Conservation (phyloP, 92 coral and sea anemone genomes). For the Zoanthus gigantus region DNA sequence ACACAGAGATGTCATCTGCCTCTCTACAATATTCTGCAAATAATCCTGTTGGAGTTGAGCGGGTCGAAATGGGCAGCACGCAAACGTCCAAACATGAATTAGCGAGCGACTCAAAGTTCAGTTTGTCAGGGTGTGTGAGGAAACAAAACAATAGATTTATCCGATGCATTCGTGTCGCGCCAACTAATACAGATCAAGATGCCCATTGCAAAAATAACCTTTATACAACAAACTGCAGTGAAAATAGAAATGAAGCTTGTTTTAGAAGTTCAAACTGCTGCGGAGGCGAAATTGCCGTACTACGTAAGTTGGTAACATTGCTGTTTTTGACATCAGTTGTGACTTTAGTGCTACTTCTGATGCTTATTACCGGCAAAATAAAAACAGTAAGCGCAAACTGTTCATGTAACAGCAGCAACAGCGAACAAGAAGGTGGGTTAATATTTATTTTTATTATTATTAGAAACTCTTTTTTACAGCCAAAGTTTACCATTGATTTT, state of each 20-base stretch:
- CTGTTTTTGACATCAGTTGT: slow-evolving; percentile 12
- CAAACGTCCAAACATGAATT: neutral
- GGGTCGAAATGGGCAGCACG: neutral
- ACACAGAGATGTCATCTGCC: slow-evolving; percentile 9
- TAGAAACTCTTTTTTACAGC: too few relatives aligned
- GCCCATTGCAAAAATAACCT: neutral
- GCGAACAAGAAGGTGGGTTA: slow-evolving; percentile 21
- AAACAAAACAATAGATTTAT: slow-evolving; percentile 1
- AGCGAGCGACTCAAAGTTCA: neutral
- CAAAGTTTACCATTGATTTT: too few relatives aligned
- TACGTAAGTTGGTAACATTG: slow-evolving; percentile 24
- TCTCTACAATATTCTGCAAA: neutral
- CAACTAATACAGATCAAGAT: neutral
- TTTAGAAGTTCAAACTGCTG: neutral
- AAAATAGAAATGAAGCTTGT: neutral
- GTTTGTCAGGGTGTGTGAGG: neutral
- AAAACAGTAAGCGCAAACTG: slow-evolving; percentile 5
- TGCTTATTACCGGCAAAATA: slow-evolving; percentile 23
- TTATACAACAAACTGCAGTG: neutral
- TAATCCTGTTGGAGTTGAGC: neutral
- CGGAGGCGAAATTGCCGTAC: slow-evolving; percentile 3
- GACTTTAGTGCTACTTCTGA: slow-evolving; percentile 15
- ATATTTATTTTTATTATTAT: neutral
- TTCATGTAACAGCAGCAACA: slow-evolving; percentile 3
- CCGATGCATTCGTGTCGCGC: slow-evolving; percentile 37